Conservation (phyloP, 1,140 invertebrate genomes). For the Aleiodes sp. region DNA sequence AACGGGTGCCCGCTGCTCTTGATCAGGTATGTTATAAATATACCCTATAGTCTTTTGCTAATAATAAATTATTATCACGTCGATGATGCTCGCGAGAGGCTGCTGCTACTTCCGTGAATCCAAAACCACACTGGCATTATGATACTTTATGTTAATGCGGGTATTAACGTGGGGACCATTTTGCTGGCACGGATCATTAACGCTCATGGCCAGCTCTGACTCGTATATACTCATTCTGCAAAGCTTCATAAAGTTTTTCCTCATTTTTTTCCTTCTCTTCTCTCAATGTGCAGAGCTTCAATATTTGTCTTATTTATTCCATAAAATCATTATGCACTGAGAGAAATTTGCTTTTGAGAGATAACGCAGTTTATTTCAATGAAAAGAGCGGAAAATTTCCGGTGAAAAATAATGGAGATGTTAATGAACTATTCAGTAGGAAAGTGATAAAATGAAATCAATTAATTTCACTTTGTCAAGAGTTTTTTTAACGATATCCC, state of each 20-base stretch:
- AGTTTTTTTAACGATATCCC: too few relatives aligned
- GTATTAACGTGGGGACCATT: conserved; percentile 14
- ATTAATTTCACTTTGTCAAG: too few relatives aligned
- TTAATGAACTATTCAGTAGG: too few relatives aligned
- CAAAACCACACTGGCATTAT: conserved; percentile 8
- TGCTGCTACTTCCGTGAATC: neutral
- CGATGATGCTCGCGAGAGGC: neutral
- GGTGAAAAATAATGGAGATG: too few relatives aligned
- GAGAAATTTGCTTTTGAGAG: too few relatives aligned
- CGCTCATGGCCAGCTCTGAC: conserved; percentile 9
- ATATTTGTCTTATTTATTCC: conserved; percentile 12
- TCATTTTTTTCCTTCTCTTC: neutral
- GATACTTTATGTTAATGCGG: conserved; percentile 32
- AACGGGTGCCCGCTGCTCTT: conserved; percentile 71
- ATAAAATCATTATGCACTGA: neutral
- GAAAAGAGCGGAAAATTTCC: too few relatives aligned
- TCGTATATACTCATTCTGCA: conserved; percentile 7
- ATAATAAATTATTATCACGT: conserved; percentile 26
- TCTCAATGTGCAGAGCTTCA: neutral
- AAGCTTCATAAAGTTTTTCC: neutral
- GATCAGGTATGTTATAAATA: conserved; percentile 68
- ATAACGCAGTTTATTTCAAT: too few relatives aligned
- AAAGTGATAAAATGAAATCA: too few relatives aligned
- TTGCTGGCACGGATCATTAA: conserved; percentile 15
- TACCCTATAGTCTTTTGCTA: conserved; percentile 18